Percentiles rank a stretch among this genome's conserved stretches.
Evolutionary conservation across 53 echinoderm and acorn worm species (phyloP).

Genomic region (Zoroaster sp.): DNA sequence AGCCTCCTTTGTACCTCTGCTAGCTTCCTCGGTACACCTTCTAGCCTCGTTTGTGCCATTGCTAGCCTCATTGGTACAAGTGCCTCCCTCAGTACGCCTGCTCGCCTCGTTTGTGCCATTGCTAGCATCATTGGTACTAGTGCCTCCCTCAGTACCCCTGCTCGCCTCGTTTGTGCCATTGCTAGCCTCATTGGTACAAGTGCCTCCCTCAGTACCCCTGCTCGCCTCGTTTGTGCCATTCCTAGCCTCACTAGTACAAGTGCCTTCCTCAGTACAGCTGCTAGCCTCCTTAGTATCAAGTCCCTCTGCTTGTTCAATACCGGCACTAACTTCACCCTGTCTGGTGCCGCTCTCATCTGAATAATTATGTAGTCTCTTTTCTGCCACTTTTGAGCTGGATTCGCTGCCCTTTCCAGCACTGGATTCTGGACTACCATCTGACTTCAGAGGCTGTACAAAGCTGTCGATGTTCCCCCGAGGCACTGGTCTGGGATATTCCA

Average conservation of each 20-base stretch:
- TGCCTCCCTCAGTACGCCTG: neutral
- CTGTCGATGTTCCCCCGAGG: conserved; percentile 68
- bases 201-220: neutral
- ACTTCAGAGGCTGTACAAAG: conserved; percentile 54
- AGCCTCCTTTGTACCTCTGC: neutral
- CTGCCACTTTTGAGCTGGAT: neutral
- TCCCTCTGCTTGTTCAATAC: neutral
- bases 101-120: neutral
- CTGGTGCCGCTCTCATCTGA: neutral
- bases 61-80: too few relatives aligned
- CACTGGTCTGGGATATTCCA: conserved; percentile 64
- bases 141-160: neutral
- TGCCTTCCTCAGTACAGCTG: neutral
- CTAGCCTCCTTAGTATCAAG: neutral
- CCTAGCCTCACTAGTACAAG: too few relatives aligned
- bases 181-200: too few relatives aligned
- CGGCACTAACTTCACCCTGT: neutral
- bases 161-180: neutral
- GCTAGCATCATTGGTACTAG: too few relatives aligned
- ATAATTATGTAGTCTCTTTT: neutral
- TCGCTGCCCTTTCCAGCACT: neutral
- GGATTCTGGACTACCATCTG: neutral
- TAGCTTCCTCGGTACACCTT: neutral
- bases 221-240: neutral
- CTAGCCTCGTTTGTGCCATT: neutral